Base-by-base conservation (phyloP, 1,140 invertebrate species). In the Aethina tumida region DNA sequence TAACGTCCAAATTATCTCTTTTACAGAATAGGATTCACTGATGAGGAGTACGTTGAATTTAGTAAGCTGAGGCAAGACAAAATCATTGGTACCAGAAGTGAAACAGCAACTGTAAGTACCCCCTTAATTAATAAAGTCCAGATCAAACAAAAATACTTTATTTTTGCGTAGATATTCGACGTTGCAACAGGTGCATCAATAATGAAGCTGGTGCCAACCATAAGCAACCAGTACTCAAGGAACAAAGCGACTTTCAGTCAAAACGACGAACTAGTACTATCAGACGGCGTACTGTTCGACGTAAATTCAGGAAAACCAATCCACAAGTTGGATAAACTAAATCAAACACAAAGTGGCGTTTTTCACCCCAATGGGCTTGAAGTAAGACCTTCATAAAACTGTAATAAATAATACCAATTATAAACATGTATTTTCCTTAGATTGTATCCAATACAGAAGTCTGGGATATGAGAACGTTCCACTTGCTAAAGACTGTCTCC, bases 271-370 rank as follows among this genome's bases (percentile, higher is more conserved):
- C 63, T 99, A 16, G 79, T 98, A 10, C 65, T 99, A 1, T 90
- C 84, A 57, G 95, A 99, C 64, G 96, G 96, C 19, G 91, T 97
- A 2, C 66, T 99, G 0, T 99, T 91, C 81, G 96, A 99, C 66
- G 80, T 95, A 5, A 79, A 83, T 38, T 76, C 79, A 0, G 81
- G 81, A 2, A 86, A 84, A 52, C 76, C 86, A 52, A 85, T 97
- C 29, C 92, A 98, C 61, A 98, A 97, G 57, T 93, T 99, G 56
- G 96, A 98, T 66, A 98, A 98, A 64, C 73, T 98, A 13, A 97
- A 97, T 66, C 83, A 94, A 56, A 81, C 81, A 21, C 74, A 96
- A 13, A 96, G 88, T 56, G 96, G 95, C 0, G 81, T 94, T 1
- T 99, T 99, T 60, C 94, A 98, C 76, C 94, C 95, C 0, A 95